A percentile compares a stretch with the other conserved stretches of the same genome.
These are phyloP conservation scores for Apomyelois bistriatella DNA, from an alignment of 2,888 invertebrate species.

Conservation along the genomic window DNA sequence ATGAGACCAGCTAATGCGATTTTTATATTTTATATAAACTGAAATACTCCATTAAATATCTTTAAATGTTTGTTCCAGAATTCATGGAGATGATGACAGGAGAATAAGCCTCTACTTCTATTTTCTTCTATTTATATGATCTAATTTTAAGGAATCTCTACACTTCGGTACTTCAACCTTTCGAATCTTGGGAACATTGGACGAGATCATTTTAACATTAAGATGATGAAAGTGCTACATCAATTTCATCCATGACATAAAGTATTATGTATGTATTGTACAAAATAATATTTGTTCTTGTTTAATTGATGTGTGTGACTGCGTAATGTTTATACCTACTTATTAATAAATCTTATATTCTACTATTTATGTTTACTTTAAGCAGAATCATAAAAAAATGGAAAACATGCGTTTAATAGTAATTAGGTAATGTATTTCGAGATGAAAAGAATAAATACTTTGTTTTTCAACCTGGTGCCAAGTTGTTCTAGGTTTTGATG, in stretches of 20 bases:
- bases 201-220: constrained; percentile 44
- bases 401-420: too few relatives aligned
- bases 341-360: constrained; percentile 78
- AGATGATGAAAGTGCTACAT: constrained; percentile 36
- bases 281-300: constrained; percentile 69
- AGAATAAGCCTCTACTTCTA: constrained; percentile 82
- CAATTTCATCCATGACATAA: constrained; percentile 54
- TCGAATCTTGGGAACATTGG: constrained; percentile 61
- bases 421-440: constrained; percentile 43
- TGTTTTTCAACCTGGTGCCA: constrained; percentile 68
- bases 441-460: constrained; percentile 66
- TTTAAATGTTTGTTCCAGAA: constrained; percentile 82
- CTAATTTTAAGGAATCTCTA: constrained; percentile 62
- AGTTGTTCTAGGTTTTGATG: constrained; percentile 75
- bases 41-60: not conserved
- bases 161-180: constrained; percentile 65
- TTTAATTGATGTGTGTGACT: constrained; percentile 75
- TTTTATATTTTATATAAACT: too few relatives aligned
- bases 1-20: too few relatives aligned
- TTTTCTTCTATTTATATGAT: constrained; percentile 58
- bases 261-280: constrained; percentile 74
- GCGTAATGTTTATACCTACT: constrained; percentile 75
- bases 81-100: constrained; percentile 98
- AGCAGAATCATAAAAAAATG: constrained; percentile 20
- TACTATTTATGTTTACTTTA: constrained; percentile 43